Evolutionary conservation across 2,888 invertebrate genomes (phyloP).

Genomic region (Sphaerophoria taeniata): DNA sequence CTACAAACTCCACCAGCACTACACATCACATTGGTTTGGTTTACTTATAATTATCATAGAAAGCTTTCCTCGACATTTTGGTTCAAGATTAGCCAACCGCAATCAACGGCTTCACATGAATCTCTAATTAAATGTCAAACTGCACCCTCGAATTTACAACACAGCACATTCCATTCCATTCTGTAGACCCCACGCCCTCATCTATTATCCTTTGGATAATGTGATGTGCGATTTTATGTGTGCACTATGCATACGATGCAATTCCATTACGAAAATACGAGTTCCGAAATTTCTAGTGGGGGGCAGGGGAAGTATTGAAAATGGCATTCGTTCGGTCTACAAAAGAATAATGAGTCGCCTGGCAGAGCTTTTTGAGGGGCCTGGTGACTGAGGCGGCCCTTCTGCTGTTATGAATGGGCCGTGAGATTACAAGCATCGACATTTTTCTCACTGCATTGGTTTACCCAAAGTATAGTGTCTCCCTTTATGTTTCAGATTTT

Average conservation of each 20-base stretch:
- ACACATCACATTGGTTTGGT: constrained; percentile 24
- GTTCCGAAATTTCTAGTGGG: not conserved
- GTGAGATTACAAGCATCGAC: constrained; percentile 74
- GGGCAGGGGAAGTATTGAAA: constrained; percentile 8
- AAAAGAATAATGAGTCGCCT: constrained; percentile 73
- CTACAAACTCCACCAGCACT: constrained; percentile 6
- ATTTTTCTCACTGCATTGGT: constrained; percentile 70
- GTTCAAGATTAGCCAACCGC: constrained; percentile 71
- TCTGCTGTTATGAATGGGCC: constrained; percentile 69
- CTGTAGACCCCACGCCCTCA: not conserved
- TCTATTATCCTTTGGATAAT: constrained; percentile 26
- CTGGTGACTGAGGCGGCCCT: constrained; percentile 55
- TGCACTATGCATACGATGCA: constrained; percentile 58
- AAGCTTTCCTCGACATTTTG: constrained; percentile 64
- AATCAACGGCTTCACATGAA: constrained; percentile 71
- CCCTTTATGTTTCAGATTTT: constrained; percentile 13
- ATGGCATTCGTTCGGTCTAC: constrained; percentile 12
- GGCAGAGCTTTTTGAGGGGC: constrained; percentile 42
- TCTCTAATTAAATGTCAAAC: constrained; percentile 73
- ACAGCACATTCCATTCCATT: constrained; percentile 1
- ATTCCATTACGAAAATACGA: constrained; percentile 69
- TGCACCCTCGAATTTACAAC: constrained; percentile 30
- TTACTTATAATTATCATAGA: constrained; percentile 49
- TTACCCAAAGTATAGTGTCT: constrained; percentile 33
- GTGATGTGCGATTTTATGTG: constrained; percentile 33